Base-by-base conservation (phyloP, 2,888 invertebrate genomes). In the Tubulanus polymorphus region DNA sequence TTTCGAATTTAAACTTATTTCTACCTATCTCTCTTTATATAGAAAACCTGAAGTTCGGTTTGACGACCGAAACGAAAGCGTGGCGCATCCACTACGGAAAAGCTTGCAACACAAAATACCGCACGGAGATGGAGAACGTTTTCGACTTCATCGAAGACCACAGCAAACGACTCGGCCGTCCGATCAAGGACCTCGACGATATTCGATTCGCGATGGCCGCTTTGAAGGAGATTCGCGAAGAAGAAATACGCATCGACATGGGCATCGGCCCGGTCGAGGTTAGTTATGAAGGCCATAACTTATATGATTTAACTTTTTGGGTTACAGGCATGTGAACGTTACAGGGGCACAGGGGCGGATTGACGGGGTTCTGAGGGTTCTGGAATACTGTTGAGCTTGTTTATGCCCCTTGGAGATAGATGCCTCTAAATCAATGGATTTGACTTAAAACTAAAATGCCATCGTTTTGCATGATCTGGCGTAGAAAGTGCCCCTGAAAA, bases 161-260 rank as follows among this genome's bases (percentile, higher is more conserved):
- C 10, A 68, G 61, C 71, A 86, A 92, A 48, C 91, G 92, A 76
- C 80, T 96, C 53, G 89, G 90, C 70, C 84, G 92, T 50, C 91
- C 90, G 15, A 90, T 94, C 63, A 84, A 91, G 51, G 94, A 95
- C 77, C 82, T 96, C 60, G 95, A 96, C 74, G 95, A 96, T 72
- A 93, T 95, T 0, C 85, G 94, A 53, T 86, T 91, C 71, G 88
- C 93, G 46, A 95, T 96, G 92, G 92, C 93, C 60, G 92, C 91
- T 0, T 80, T 96, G 57, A 89, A 90, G 74, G 93, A 93, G 79
- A 92, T 94, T 53, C 83, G 95, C 3, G 93, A 94, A 66, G 91
- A 92, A 73, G 95, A 96, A 80, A 93, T 95, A 20, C 92, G 93
- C 69, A 92, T 95, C 88, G 95, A 96, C 73, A 81, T 94, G 49